A percentile compares a stretch with the other conserved stretches of the same genome.
These are phyloP conservation scores for Theretra japonica DNA, from an alignment of 2,888 invertebrate species.

Conservation along the genomic window DNA sequence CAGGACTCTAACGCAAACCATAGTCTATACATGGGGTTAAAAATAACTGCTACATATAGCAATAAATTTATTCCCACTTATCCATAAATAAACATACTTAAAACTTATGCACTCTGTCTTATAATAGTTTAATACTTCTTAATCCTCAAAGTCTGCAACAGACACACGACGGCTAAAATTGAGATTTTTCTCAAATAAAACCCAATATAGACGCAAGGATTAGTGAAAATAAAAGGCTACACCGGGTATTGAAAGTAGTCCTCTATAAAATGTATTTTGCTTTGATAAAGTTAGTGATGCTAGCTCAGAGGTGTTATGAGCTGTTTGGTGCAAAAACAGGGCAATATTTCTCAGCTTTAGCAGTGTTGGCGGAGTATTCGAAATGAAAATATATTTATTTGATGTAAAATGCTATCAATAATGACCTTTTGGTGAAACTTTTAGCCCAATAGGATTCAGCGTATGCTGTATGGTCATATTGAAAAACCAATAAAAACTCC, in stretches of 20 bases:
- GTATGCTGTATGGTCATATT: too few species aligned
- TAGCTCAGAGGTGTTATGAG: background rate
- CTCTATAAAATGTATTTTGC: background rate
- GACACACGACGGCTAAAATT: background rate
- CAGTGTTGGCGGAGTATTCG: background rate
- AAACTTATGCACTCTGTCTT: background rate
- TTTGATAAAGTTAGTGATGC: background rate
- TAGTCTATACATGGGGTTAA: too few species aligned
- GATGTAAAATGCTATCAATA: too few species aligned
- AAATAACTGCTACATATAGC: too few species aligned
- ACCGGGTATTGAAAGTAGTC: background rate
- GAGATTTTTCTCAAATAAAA: slow-evolving; percentile 5
- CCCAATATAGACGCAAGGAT: background rate
- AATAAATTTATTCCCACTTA: too few species aligned
- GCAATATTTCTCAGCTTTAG: background rate
- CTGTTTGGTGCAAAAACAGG: background rate
- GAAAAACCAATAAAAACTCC: too few species aligned
- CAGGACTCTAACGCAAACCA: too few species aligned
- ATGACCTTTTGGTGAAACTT: too few species aligned
- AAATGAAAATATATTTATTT: too few species aligned
- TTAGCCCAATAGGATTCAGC: too few species aligned
- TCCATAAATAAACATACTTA: too few species aligned
- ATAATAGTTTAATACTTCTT: background rate
- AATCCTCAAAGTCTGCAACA: background rate
- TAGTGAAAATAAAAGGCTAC: slow-evolving; percentile 1